Evolutionary conservation across 2,888 invertebrate species (phyloP), one percentile per base, ranked within the genome.

Genomic region (Macaria notata): DNA sequence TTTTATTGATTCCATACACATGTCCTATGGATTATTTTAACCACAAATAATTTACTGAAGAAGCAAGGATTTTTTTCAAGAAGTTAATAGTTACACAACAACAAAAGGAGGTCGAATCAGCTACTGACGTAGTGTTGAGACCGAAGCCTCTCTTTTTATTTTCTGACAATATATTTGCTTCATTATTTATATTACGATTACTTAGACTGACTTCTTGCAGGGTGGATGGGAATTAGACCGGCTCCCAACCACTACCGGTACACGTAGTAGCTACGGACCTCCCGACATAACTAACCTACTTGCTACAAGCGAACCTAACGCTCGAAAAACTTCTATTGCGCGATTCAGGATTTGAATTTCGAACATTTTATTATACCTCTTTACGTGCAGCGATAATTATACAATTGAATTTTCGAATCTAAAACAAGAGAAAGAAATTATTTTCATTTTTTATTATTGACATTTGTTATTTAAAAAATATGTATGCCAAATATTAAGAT

Each of bases 181-280:
- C 78, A 59, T 58, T 67, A 79, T 78, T 83, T 73, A 81, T 82
- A 83, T 83, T 81, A 83, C 81, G 78, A 80, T 81, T 80, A 71
- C 46, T 41, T 41, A 33, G 8, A 49, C 47, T 51, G 75, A 81
- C 81, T 79, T 83, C 79, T 79, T 80, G 76, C 80, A 83, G 76
- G 79, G 81, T 81, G 82, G 79, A 84, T 70, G 76, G 81, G 86
- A 85, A 64, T 75, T 83, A 81, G 81, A 76, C 83, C 86, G 87
- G 88, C 72, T 84, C 84, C 83, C 74, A 71, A 81, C 82, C 86
- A 80, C 57, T 66, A 80, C 88, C 88, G 83, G 82, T 73, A 63
- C 63, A 81, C 87, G 81, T 75, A 84, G 88, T 88, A 88, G 87
- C 88, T 79, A 86, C 84, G 88, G 88, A 88, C 88, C 80, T 46